Percentiles rank a stretch among this genome's conserved stretches.
These are phyloP conservation scores for Otus scops DNA, from an alignment of 2,797 vertebrate genomes.

Conservation along the genomic window DNA sequence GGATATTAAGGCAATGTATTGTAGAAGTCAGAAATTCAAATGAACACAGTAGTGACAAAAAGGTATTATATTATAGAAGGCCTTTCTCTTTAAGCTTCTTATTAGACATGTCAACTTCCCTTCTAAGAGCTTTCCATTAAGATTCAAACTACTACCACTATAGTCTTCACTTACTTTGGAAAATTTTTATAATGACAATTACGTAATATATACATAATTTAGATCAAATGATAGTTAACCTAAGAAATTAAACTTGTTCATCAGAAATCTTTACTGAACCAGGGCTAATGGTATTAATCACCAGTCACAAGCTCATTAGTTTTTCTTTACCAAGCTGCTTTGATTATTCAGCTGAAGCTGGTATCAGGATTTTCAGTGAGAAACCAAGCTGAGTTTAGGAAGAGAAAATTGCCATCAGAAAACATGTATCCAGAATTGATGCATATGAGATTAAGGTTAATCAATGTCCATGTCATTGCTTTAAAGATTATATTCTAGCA, in stretches of 20 bases:
- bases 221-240: background rate
- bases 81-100: background rate
- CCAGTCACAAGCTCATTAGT: background rate
- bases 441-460: background rate
- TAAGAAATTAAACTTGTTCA: background rate
- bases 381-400: background rate
- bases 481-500: background rate
- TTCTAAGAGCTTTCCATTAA: background rate
- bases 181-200: background rate
- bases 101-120: background rate
- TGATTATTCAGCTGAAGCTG: background rate
- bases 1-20: background rate
- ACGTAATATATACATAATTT: background rate
- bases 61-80: background rate
- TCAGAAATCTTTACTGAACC: background rate
- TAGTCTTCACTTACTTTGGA: background rate
- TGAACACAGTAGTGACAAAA: background rate
- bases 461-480: fast-evolving
- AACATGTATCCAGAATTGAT: background rate
- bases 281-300: background rate
- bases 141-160: background rate
- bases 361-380: background rate
- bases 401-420: background rate
- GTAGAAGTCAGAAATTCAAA: background rate
- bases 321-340: background rate